Base-by-base conservation (phyloP, 2,888 invertebrate genomes). In the Coelinius sp. region DNA sequence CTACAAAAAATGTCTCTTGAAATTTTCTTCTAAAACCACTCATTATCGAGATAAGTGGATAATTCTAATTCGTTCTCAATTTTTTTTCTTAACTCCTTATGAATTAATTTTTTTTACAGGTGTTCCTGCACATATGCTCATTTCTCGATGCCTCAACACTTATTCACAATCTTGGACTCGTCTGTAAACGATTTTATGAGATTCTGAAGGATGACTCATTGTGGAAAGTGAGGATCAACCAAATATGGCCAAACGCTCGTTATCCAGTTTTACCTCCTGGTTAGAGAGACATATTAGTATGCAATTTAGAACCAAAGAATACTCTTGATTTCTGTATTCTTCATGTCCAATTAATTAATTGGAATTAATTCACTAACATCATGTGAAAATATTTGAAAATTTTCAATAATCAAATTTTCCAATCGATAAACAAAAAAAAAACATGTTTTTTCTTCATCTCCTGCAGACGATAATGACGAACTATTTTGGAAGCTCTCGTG, bases 121-220 rank as follows among this genome's bases (percentile, higher is more conserved):
- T 92, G 78, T 89, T 92, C 77, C 86, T 92, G 74, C 90, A 91
- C 83, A 91, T 92, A 83, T 91, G 91, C 80, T 90, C 91, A 31
- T 91, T 89, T 80, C 78, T 92, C 81, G 91, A 91, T 84, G 90
- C 90, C 73, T 87, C 89, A 77, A 90, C 90, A 78, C 84, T 92
- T 74, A 90, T 90, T 80, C 85, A 89, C 62, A 89, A 89, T 20
- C 82, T 92, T 68, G 89, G 90, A 70, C 88, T 89, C 81, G 91
- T 90, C 5, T 92, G 91, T 83, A 90, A 88, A 80, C 87, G 91
- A 77, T 90, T 92, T 81, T 86, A 90, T 77, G 86, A 89, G 71
- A 91, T 92, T 79, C 84, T 92, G 77, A 88, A 88, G 63, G 91
- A 91, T 85, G 88, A 90, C 78, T 88, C 88, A 56, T 83, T 91